A percentile compares a stretch with the other conserved stretches of the same genome.
phyloP scores from a whole-genome alignment of 64 coral and sea anemone species.

The Trachythela sp. region DNA sequence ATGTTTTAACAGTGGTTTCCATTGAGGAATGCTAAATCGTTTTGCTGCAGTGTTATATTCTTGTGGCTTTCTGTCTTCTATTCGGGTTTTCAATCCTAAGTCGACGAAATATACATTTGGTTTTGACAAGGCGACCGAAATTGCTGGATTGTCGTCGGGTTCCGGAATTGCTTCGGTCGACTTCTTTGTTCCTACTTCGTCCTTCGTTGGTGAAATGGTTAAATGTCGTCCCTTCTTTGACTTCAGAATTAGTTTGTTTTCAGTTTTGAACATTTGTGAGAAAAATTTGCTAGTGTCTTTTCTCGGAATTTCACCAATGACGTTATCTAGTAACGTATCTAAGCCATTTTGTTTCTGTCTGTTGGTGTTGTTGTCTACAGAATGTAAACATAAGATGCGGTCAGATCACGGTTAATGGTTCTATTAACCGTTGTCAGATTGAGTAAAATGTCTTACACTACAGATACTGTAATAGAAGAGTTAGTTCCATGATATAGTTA shows the following conservation, averaged over 20 bases:
- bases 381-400: too few relatives aligned
- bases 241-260: background rate
- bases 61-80: background rate
- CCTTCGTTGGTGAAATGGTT: background rate
- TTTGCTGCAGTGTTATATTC: background rate
- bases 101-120: background rate
- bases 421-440: too few relatives aligned
- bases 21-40: background rate
- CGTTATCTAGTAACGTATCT: background rate
- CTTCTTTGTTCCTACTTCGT: background rate
- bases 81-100: background rate
- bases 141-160: background rate
- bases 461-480: too few relatives aligned
- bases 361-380: background rate
- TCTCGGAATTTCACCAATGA: background rate
- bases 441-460: too few relatives aligned
- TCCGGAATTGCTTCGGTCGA: background rate
- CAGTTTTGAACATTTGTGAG: background rate
- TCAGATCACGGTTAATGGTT: too few relatives aligned
- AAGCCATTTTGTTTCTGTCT: background rate
- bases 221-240: background rate
- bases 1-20: background rate
- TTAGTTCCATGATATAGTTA: too few relatives aligned
- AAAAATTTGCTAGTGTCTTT: background rate
- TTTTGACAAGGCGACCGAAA: background rate